Evolutionary conservation across 2,888 invertebrate genomes (phyloP).

Genomic region (Cremastinae sp.): DNA sequence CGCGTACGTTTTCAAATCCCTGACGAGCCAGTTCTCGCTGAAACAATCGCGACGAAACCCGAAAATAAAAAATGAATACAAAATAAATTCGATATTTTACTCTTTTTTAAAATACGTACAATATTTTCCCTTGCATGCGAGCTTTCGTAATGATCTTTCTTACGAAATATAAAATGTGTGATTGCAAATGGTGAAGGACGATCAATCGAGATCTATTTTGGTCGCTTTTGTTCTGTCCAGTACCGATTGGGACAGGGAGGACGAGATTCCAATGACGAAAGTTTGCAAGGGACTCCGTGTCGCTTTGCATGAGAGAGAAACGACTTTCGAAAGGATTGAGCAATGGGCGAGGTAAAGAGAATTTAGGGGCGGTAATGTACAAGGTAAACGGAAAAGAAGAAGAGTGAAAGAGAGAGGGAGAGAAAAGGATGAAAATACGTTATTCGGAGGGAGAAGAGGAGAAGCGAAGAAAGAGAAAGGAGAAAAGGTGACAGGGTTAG

Average conservation of each 20-base stretch:
- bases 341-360: constrained; percentile 20
- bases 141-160: constrained; percentile 6
- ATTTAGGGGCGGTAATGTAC: constrained; percentile 22
- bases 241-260: background rate
- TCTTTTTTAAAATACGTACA: no score
- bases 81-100: no score
- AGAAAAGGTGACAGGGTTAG: constrained; percentile 4
- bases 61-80: no score
- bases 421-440: no score
- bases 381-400: constrained; percentile 13
- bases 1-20: no score
- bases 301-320: constrained; percentile 13
- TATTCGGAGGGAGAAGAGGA: no score
- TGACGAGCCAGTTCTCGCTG: no score
- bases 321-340: constrained; percentile 20
- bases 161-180: constrained; percentile 4
- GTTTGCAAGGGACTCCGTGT: constrained; percentile 6
- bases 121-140: background rate
- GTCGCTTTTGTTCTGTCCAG: no score
- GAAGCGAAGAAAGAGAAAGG: constrained; percentile 19
- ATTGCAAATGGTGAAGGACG: background rate
- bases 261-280: constrained; percentile 27
- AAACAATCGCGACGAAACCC: no score
- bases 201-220: no score
- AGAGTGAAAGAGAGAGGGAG: constrained; percentile 9